These are phyloP conservation scores for Scomberomorus guttatus DNA, from an alignment of 2,797 vertebrate species.

Conservation along the genomic window DNA sequence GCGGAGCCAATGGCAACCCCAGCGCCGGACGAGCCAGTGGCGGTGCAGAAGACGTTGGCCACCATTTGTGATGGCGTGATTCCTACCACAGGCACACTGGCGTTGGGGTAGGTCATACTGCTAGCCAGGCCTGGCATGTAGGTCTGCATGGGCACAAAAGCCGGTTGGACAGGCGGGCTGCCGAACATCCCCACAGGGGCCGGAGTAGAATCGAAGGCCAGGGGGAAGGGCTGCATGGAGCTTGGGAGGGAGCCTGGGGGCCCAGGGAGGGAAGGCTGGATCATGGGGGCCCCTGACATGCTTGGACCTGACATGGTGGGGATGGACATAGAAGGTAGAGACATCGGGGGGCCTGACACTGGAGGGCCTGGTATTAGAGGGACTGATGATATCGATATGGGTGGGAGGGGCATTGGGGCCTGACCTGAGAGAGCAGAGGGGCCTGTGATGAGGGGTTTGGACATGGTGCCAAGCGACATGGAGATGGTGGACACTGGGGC, in stretches of 20 bases:
- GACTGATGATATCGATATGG: conserved; percentile 77
- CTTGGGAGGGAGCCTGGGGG: conserved; percentile 83
- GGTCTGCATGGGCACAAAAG: conserved; percentile 86
- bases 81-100: conserved; percentile 91
- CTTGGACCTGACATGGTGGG: conserved; percentile 80
- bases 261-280: conserved; percentile 68
- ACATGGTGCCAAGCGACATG: conserved; percentile 59
- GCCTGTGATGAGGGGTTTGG: conserved; percentile 70
- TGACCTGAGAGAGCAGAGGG: conserved; percentile 59
- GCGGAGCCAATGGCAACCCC: conserved; percentile 70
- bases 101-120: conserved; percentile 87
- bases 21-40: conserved; percentile 80
- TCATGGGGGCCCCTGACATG: conserved; percentile 79
- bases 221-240: conserved; percentile 88
- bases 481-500: conserved; percentile 59
- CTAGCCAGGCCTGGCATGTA: conserved; percentile 86
- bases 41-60: conserved; percentile 93
- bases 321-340: conserved; percentile 82
- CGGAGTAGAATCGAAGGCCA: conserved; percentile 83
- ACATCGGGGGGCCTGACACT: conserved; percentile 80
- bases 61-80: conserved; percentile 97
- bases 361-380: conserved; percentile 81
- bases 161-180: conserved; percentile 84
- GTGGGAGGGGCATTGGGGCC: conserved; percentile 67
- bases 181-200: conserved; percentile 84